These are phyloP conservation scores for Drosophila tristis DNA, from an alignment of 1,140 invertebrate species.

Conservation along the genomic window DNA sequence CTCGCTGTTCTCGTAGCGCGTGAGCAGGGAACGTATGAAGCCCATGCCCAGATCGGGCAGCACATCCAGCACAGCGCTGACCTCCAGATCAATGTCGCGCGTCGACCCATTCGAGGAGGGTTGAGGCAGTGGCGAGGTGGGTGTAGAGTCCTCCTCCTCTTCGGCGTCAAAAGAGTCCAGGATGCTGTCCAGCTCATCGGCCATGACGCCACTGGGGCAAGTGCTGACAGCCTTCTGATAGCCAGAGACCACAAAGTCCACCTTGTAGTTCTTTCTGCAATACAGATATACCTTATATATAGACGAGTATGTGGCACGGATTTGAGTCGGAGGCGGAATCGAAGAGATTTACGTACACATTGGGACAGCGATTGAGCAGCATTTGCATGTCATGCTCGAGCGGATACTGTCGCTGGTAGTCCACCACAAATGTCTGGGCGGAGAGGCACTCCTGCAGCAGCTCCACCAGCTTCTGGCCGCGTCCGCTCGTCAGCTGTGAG, in stretches of 20 bases:
- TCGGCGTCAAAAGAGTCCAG: conserved; percentile 22
- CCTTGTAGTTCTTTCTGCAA: conserved; percentile 87
- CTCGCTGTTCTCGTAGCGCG: conserved; percentile 90
- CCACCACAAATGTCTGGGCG: conserved; percentile 88
- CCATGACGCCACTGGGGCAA: conserved; percentile 52
- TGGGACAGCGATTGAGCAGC: conserved; percentile 86
- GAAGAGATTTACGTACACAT: conserved; percentile 86
- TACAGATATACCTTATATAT: too few relatives aligned
- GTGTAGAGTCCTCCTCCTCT: conserved; percentile 6
- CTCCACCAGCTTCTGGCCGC: conserved; percentile 85
- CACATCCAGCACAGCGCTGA: conserved; percentile 86
- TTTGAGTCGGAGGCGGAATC: not conserved
- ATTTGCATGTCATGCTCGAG: conserved; percentile 87
- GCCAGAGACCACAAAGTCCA: conserved; percentile 81
- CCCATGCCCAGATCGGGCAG: conserved; percentile 92
- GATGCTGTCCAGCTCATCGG: conserved; percentile 41
- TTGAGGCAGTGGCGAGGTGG: conserved; percentile 14
- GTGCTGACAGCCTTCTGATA: conserved; percentile 61
- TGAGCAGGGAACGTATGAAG: conserved; percentile 89
- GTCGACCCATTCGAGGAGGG: conserved; percentile 16
- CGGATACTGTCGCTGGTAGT: conserved; percentile 88
- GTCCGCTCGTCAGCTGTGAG: conserved; percentile 76
- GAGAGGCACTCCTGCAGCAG: conserved; percentile 87
- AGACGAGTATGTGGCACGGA: not conserved
- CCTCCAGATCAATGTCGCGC: conserved; percentile 76